These are phyloP conservation scores for Eriocheir sinensis DNA, from an alignment of 1,140 invertebrate genomes.

Conservation along the genomic window DNA sequence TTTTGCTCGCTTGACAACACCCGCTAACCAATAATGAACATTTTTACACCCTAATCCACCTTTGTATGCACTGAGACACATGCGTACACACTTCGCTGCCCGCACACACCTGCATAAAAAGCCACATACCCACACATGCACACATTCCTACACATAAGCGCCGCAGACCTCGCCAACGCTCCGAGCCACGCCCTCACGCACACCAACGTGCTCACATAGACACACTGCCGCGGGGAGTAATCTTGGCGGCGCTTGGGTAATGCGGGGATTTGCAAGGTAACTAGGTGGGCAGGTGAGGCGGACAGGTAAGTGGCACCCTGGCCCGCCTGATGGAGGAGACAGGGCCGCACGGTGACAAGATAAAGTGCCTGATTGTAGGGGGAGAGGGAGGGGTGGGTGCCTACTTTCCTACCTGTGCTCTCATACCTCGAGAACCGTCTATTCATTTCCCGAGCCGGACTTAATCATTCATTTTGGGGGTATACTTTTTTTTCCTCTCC, in stretches of 20 bases:
- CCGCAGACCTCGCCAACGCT: not conserved
- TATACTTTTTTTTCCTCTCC: no score
- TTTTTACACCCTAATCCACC: no score
- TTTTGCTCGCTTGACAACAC: no score
- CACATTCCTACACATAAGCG: not conserved
- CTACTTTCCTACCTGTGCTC: not conserved
- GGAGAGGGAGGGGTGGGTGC: not conserved
- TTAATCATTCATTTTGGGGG: no score
- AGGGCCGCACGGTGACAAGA: not conserved
- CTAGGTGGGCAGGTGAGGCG: not conserved
- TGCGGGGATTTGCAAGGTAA: slow-evolving; percentile 3
- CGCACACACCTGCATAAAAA: not conserved
- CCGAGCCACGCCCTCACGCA: not conserved
- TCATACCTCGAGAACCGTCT: not conserved
- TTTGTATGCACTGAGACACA: not conserved
- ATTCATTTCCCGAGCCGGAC: no score
- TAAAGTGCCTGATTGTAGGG: not conserved
- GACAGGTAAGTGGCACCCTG: not conserved
- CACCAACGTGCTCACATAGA: not conserved
- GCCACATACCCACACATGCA: not conserved
- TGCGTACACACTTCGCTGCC: not conserved
- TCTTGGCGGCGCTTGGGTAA: not conserved
- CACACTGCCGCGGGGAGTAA: not conserved
- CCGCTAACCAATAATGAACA: no score
- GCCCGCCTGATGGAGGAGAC: not conserved